Evolutionary conservation across 2,797 vertebrate genomes (phyloP).

Genomic region (Molossus alvarezi): DNA sequence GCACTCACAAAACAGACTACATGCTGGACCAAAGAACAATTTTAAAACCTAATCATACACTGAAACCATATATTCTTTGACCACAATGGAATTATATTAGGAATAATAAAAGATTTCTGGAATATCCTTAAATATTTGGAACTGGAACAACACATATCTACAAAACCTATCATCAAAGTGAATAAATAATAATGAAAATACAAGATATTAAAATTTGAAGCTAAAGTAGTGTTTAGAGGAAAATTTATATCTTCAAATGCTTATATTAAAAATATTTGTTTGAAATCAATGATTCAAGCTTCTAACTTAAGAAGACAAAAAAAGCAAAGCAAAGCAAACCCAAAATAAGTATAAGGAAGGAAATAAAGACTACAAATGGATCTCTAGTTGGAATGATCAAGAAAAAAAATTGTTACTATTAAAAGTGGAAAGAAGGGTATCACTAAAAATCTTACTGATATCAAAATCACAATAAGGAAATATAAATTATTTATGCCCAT

Average conservation of each 20-base stretch:
- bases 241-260: background rate
- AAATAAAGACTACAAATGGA: conserved; percentile 14
- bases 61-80: conserved; percentile 33
- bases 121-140: conserved; percentile 43
- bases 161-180: background rate
- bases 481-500: background rate
- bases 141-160: conserved; percentile 41
- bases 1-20: background rate
- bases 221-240: background rate
- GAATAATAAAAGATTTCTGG: conserved; percentile 7
- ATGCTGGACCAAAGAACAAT: background rate
- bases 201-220: conserved; percentile 24
- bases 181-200: conserved; percentile 29
- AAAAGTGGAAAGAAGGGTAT: background rate
- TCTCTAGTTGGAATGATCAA: conserved; percentile 13
- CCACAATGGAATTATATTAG: conserved; percentile 22
- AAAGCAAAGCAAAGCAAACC: conserved; percentile 43
- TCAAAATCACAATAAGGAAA: conserved; percentile 4
- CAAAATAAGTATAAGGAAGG: background rate
- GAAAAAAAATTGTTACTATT: background rate
- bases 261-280: conserved; percentile 49
- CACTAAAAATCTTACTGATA: background rate
- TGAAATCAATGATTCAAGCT: conserved; percentile 33
- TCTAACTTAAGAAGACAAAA: conserved; percentile 48
- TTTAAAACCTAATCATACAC: conserved; percentile 23